These are phyloP conservation scores for Tychaedon coryphoeus DNA, from an alignment of 2,113 vertebrate genomes.

Conservation along the genomic window DNA sequence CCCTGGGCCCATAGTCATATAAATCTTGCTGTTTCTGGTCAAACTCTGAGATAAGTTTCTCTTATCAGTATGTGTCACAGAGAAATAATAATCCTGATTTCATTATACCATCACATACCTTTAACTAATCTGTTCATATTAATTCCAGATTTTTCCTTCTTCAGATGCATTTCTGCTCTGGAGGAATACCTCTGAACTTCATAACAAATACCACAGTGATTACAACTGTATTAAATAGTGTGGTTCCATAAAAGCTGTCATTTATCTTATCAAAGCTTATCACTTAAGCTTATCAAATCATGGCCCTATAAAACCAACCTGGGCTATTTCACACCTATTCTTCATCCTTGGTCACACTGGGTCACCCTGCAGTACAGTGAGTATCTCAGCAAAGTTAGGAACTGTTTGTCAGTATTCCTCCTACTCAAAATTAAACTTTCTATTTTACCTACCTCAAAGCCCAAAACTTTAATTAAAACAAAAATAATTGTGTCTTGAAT, in stretches of 20 bases:
- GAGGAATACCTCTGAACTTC: not conserved
- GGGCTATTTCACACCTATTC: not conserved
- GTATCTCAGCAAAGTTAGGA: not conserved
- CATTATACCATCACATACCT: not conserved
- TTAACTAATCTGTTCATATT: not conserved
- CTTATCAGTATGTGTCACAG: not conserved
- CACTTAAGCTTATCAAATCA: not conserved
- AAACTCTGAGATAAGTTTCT: not conserved
- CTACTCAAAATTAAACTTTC: not conserved
- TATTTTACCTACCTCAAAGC: not conserved
- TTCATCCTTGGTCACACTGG: not conserved
- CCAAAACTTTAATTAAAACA: not conserved
- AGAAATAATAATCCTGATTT: not conserved
- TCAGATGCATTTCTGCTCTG: not conserved
- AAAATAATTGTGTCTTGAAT: not conserved
- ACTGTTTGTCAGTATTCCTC: not conserved
- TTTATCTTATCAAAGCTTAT: not conserved
- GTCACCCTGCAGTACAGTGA: not conserved
- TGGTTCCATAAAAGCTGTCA: not conserved
- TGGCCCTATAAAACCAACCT: not conserved
- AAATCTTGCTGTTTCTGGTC: not conserved
- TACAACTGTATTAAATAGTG: not conserved
- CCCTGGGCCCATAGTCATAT: not conserved
- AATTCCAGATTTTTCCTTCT: not conserved
- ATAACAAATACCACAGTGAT: not conserved